Base-by-base conservation (phyloP, 2,113 vertebrate species). In the Spheniscus mendiculus region DNA sequence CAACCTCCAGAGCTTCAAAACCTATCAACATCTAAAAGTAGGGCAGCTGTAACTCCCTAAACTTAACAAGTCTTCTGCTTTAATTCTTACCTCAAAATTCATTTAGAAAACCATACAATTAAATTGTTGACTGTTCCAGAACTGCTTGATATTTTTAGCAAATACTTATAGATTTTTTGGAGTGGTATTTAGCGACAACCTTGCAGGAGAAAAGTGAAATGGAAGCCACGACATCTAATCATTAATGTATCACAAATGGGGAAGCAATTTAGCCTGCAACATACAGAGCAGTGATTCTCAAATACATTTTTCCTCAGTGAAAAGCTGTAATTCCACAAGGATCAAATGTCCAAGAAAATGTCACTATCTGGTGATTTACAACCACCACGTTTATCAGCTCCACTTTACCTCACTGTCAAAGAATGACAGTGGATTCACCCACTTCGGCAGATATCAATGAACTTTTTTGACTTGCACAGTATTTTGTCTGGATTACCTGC, bases 401-500 rank as follows among this genome's bases (percentile, higher is more conserved):
- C 44, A 19, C 56, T 40, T 38, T 12, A 19, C 50, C 50, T 50
- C 66, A 11, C 1, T 22, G 63, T 40, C 83, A 72, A 32, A 44
- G 50, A 69, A 25, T 4, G 55, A 27, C 18, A 55, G 69, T 3
- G 36, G 10, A 62, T 34, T 83, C 47, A 40, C 50, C 19, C 61
- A 12, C 45, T 69, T 30, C 8, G 53, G 67, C 73, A 74, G 65
- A 69, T 49, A 15, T 13, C 62, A 47, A 12, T 12, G 40, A 83
- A 29, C 34, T 4, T 50, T 3, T 14, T 12, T 44, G 53, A 30
- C 29, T 4, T 6, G 67, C 15, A 18, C 32, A 30, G 16, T 9
- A 10, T 49, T 90, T 16, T 45, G 38, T 45, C 18, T 16, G 79
- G 22, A 7, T 96, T 98, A 99, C 99, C 99, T 99, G 98, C 99